These are phyloP conservation scores for Actinernus sp. DNA, from an alignment of 92 coral and sea anemone species.

Conservation along the genomic window DNA sequence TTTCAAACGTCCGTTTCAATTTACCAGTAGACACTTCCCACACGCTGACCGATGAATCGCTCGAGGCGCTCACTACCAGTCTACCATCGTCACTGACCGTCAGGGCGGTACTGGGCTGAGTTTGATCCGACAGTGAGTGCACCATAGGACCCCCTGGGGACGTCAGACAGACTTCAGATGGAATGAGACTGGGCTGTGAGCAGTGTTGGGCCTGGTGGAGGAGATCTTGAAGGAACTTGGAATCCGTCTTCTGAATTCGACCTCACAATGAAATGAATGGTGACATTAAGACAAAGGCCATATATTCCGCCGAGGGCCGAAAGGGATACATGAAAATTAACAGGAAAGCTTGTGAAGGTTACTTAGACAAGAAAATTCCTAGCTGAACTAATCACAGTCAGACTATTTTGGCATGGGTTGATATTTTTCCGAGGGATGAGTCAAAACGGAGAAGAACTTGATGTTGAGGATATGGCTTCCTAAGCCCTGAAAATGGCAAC, in stretches of 20 bases:
- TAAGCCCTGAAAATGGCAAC: no score
- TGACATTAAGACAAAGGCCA: not conserved
- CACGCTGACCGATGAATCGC: constrained; percentile 55
- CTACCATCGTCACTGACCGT: constrained; percentile 70
- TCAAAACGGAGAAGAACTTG: no score
- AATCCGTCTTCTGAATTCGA: constrained; percentile 30
- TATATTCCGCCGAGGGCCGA: no score
- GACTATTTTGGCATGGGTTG: no score
- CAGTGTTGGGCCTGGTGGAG: constrained; percentile 40
- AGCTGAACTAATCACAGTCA: no score
- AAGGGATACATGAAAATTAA: no score
- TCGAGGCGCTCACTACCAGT: constrained; percentile 63
- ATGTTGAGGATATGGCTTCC: no score
- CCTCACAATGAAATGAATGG: constrained; percentile 1
- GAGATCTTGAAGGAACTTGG: constrained; percentile 18
- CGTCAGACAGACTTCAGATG: constrained; percentile 68
- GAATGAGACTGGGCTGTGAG: constrained; percentile 54
- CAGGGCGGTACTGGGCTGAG: constrained; percentile 62
- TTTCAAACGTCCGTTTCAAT: constrained; percentile 61
- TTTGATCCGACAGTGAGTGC: constrained; percentile 77
- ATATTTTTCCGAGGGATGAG: no score
- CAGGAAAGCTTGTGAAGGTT: no score
- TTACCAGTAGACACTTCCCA: constrained; percentile 79
- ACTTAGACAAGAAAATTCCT: no score
- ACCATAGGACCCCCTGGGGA: constrained; percentile 84